Evolutionary conservation across 2,113 vertebrate species (phyloP), one percentile per base, ranked within the genome.

Genomic region (Mobula birostris): DNA sequence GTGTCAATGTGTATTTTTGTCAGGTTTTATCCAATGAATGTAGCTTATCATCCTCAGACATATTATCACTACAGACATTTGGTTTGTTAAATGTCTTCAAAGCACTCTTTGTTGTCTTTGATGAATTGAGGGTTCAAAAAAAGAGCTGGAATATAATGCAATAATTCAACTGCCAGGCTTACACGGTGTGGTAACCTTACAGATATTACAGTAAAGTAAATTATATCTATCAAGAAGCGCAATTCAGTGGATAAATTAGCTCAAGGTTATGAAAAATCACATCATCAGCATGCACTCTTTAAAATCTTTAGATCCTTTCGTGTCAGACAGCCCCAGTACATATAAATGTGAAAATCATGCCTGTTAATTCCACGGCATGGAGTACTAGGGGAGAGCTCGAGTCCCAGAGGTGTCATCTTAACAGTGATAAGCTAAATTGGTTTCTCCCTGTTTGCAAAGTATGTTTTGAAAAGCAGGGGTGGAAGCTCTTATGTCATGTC

Each of bases 71-170:
- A 29, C 40, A 48, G 70, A 93, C 63, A 93, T 72, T 74, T 36
- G 74, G 36, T 74, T 74, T 93, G 70, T 93, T 74, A 72, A 40
- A 5, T 24, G 72, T 76, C 91, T 93, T 93, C 91, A 72, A 93
- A 93, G 91, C 40, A 93, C 74, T 7, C 90, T 93, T 93, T 93
- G 90, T 93, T 93, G 90, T 93, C 32, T 76, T 93, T 93, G 91
- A 93, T 93, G 91, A 68, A 74, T 56, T 70, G 70, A 27, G 27
- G 70, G 68, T 93, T 93, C 70, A 93, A 76, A 74, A 93, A 48
- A 70, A 74, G 74, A 93, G 70, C 36, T 70, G 72, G 72, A 74
- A 76, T 93, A 56, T 27, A 93, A 66, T 66, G 61, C 85, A 90
- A 90, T 17, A 66, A 90, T 32, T 32, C 29, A 66, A 15, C 85